Evolutionary conservation across 2,797 vertebrate genomes (phyloP).

Genomic region (Moxostoma hubbsi): DNA sequence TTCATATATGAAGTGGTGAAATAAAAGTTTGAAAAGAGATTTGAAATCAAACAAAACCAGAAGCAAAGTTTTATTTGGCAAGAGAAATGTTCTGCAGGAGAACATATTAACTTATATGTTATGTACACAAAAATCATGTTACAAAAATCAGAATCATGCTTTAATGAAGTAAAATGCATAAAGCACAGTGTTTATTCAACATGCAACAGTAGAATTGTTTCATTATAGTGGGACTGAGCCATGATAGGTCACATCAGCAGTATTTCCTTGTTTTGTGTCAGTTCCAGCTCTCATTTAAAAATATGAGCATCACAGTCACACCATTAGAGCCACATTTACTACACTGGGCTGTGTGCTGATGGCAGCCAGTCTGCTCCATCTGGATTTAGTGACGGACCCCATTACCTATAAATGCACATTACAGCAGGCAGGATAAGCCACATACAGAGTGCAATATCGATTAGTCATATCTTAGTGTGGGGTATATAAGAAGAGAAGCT

Average conservation of each 20-base stretch:
- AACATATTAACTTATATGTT: too few relatives aligned
- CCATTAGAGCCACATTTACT: conserved; percentile 14
- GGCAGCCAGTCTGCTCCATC: conserved; percentile 32
- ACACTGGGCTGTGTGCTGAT: neutral
- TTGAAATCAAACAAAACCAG: too few relatives aligned
- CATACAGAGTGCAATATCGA: conserved; percentile 42
- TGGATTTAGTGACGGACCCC: conserved; percentile 32
- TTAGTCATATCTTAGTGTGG: conserved; percentile 39
- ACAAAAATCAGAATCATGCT: too few relatives aligned
- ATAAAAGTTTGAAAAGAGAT: too few relatives aligned
- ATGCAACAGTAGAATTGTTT: conserved; percentile 1
- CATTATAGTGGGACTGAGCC: neutral
- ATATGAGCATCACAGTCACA: conserved; percentile 19
- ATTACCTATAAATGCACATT: conserved; percentile 25
- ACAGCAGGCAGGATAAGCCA: conserved; percentile 21
- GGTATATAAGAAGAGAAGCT: conserved; percentile 12
- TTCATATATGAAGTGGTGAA: too few relatives aligned
- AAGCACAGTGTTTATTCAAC: neutral
- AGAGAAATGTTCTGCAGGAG: too few relatives aligned
- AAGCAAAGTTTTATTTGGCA: too few relatives aligned
- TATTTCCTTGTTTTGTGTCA: neutral
- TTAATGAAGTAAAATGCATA: neutral
- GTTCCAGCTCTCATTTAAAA: conserved; percentile 7
- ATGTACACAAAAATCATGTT: too few relatives aligned
- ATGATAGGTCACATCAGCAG: conserved; percentile 5